Base-by-base conservation (phyloP, 2,113 vertebrate genomes). In the Trachemys scripta region DNA sequence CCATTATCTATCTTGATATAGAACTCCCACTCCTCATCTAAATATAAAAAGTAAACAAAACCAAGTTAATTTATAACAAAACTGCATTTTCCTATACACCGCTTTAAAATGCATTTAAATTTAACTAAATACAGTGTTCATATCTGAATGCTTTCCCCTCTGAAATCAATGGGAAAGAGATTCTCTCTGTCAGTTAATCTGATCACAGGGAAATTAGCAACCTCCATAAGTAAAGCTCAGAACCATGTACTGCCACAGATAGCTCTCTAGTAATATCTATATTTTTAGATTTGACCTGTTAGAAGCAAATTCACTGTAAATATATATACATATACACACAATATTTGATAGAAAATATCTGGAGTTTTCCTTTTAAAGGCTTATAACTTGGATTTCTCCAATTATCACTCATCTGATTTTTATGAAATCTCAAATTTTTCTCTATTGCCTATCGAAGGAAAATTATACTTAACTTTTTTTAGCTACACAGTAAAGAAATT, bases 321-420 rank as follows among this genome's bases (percentile, higher is more conserved):
- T 90, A 82, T 72, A 85, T 92, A 89, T 96, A 97, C 94, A 95
- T 89, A 90, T 81, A 91, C 29, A 51, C 13, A 54, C 16, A 22
- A 85, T 93, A 82, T 91, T 94, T 87, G 80, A 80, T 72, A 90
- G 51, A 65, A 54, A 95, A 53, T 92, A 89, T 81, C 76, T 83
- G 84, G 19, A 92, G 20, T 90, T 95, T 97, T 96, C 56, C 72
- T 84, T 95, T 92, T 81, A 38, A 49, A 80, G 0, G 0, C 80
- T 54, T 94, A 88, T 97, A 90, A 85, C 82, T 80, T 93, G 78
- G 84, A 93, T 95, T 96, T 94, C 92, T 90, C 90, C 87, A 2
- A 3, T 93, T 94, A 85, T 42, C 54, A 6, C 10, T 54, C 85
- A 94, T 81, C 75, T 87, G 72, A 62, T 62, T 14, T 54, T 62